These are phyloP conservation scores for Sebastes elongatus DNA, from an alignment of 2,797 vertebrate genomes.

Conservation along the genomic window DNA sequence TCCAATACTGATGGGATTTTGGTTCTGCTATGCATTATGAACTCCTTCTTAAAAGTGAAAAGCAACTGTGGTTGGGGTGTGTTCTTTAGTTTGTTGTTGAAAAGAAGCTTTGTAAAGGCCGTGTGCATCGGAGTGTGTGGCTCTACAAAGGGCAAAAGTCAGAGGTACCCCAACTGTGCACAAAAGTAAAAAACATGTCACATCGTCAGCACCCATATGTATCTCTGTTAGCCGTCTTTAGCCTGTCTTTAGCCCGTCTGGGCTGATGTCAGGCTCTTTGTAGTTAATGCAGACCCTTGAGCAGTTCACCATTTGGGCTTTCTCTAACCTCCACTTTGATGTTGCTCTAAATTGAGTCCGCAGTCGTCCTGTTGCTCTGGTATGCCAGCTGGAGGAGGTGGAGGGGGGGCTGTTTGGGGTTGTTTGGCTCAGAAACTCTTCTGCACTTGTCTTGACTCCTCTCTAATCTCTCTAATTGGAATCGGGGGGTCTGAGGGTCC, in stretches of 20 bases:
- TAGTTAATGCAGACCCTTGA: slow-evolving; percentile 38
- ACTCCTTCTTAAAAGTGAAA: slow-evolving; percentile 43
- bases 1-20: slow-evolving; percentile 68
- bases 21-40: slow-evolving; percentile 58
- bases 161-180: background rate
- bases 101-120: background rate
- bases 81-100: slow-evolving; percentile 14
- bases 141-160: background rate
- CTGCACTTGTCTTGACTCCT: slow-evolving; percentile 68
- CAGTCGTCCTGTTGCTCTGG: slow-evolving; percentile 59
- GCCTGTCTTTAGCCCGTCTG: background rate
- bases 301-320: slow-evolving; percentile 49
- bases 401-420: slow-evolving; percentile 13
- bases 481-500: slow-evolving; percentile 46
- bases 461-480: slow-evolving; percentile 79
- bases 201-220: background rate
- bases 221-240: background rate
- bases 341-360: slow-evolving; percentile 52
- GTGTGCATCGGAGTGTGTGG: background rate
- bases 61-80: slow-evolving; percentile 17
- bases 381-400: slow-evolving; percentile 61
- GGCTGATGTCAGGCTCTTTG: slow-evolving; percentile 36
- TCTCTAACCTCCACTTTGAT: slow-evolving; percentile 59
- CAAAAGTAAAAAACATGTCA: background rate
- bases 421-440: slow-evolving; percentile 49